Base-by-base conservation (phyloP, 2,113 vertebrate species). In the Columbina picui region DNA sequence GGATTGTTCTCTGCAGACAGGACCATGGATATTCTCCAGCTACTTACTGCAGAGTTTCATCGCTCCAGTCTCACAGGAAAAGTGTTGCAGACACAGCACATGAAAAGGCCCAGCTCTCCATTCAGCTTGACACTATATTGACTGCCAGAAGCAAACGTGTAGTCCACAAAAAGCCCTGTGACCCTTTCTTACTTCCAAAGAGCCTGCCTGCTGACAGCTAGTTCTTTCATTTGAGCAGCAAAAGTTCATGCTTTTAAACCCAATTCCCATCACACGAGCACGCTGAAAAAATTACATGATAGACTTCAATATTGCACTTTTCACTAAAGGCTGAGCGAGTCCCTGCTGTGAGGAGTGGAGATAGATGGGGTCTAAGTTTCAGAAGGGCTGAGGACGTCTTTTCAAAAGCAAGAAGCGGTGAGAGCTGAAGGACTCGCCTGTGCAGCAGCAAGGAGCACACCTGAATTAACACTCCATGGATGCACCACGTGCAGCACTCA, bases 151-250 rank as follows among this genome's bases (percentile, higher is more conserved):
- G 78, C 52, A 79, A 70, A 64, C 5, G 18, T 5, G 30, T 4
- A 59, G 73, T 16, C 84, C 81, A 71, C 84, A 93, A 18, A 90
- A 78, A 14, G 1, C 4, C 10, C 43, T 0, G 29, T 0, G 56
- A 25, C 63, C 84, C 60, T 50, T 84, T 74, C 19, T 83, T 63
- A 49, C 67, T 60, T 32, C 23, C 71, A 7, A 89, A 71, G 26
- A 75, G n/a, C 34, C 82, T 85, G 61, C 93, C 89, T 52, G 89
- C 83, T 76, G 90, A 7, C 79, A 83, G 82, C 79, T 25, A 38
- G 9, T 39, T 45, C 87, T 89, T 91, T 84, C 84, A 67, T 5
- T 29, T 5, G n/a, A 78, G 74, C 77, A 21, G 84, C 6, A 61
- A 19, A 57, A 41, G 25, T 39, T 78, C 69, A 43, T 10, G 38